Base-by-base conservation (phyloP, 2,113 vertebrate genomes). In the Oncorhynchus gorbuscha region DNA sequence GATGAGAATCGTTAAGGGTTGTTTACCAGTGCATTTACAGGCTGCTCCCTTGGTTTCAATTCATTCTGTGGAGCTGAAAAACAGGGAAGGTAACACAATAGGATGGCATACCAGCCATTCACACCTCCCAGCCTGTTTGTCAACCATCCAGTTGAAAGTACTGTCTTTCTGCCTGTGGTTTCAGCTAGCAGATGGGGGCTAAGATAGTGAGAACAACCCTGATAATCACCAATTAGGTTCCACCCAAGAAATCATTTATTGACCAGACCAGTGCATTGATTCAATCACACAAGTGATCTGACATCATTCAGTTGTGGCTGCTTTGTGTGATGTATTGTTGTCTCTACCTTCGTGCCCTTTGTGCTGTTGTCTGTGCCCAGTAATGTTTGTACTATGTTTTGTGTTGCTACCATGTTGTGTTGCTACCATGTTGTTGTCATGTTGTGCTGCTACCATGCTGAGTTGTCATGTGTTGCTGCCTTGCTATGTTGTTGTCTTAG, bases 71-170 rank as follows among this genome's bases (percentile, higher is more conserved):
- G 9, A 62, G 65, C 8, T 11, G 18, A 28, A 49, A 30, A 51
- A n/a, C 69, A 69, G 72, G 58, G 14, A 55, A 30, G 35, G 58
- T 58, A 3, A 2, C 69, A 65, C 79, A 73, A 74, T n/a, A 7
- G 24, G 13, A 14, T 22, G 18, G 24, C 79, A 76, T 76, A 72
- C 51, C 65, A 76, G 32, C 66, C 13, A 48, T 76, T 81, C 71
- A 73, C 79, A 76, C 71, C n/a, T 73, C 12, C 12, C 51, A 9
- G 59, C n/a, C 18, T 62, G n/a, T 22, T 62, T 7, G 20, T 22
- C 59, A 22, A 22, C 59, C 59, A 62, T 11, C n/a, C 24, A 2
- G 16, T 14, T 5, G 59, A 62, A 20, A 62, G 59, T 5, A n/a
- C 59, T 24, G 7, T 62, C n/a, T 8, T 9, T 62, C 20, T 62